Evolutionary conservation across 2,113 vertebrate genomes (phyloP).

Genomic region (Sturnira hondurensis): DNA sequence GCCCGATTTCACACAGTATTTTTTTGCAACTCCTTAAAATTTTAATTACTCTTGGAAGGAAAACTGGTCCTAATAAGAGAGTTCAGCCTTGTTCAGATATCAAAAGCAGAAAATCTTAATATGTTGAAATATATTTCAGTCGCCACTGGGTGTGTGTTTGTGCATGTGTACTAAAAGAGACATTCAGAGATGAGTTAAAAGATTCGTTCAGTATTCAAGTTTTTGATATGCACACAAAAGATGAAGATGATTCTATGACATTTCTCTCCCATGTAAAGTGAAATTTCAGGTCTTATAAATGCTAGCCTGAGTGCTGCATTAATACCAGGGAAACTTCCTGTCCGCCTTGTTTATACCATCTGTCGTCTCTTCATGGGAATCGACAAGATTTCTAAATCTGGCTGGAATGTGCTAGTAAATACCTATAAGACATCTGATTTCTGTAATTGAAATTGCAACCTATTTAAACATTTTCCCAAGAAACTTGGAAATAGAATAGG

Average conservation of each 20-base stretch:
- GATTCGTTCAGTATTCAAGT: not conserved
- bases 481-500: constrained; percentile 3
- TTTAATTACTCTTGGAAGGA: not conserved
- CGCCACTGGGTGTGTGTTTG: not conserved
- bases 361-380: not conserved
- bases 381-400: not conserved
- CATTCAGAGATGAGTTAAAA: not conserved
- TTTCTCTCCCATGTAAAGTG: not conserved
- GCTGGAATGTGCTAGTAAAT: not conserved
- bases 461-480: not conserved
- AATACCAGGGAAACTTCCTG: not conserved
- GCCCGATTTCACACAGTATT: not conserved
- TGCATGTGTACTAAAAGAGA: not conserved
- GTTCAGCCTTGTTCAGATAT: not conserved
- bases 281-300: not conserved
- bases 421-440: not conserved
- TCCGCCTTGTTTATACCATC: not conserved
- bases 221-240: not conserved
- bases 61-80: not conserved
- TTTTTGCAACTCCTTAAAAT: not conserved
- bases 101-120: not conserved
- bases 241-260: not conserved
- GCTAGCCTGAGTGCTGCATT: not conserved
- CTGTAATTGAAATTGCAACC: not conserved
- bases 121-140: not conserved